Percentiles rank a stretch among this genome's conserved stretches.
These are phyloP conservation scores for Acanthurus leucopareius DNA, from an alignment of 2,797 vertebrate genomes.

Conservation along the genomic window DNA sequence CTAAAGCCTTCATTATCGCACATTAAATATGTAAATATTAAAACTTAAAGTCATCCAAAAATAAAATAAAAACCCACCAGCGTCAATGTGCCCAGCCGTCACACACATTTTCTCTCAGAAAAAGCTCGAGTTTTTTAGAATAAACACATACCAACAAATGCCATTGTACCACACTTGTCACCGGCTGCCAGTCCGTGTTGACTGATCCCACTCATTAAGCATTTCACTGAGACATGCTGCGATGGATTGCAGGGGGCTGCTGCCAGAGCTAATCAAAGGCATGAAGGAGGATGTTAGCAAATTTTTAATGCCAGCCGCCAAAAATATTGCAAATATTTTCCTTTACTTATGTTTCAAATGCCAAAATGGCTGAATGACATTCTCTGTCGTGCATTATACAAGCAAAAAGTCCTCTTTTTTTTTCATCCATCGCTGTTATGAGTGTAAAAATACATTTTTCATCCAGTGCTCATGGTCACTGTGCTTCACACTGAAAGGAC, in stretches of 20 bases:
- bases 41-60: slow-evolving; percentile 2
- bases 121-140: slow-evolving; percentile 1
- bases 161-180: slow-evolving; percentile 38
- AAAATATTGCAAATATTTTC: slow-evolving; percentile 41
- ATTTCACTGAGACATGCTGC: slow-evolving; percentile 51
- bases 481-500: too few relatives aligned
- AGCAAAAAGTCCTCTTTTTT: too few relatives aligned
- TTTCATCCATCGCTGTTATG: too few relatives aligned
- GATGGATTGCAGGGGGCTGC: slow-evolving; percentile 34
- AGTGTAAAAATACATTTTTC: too few relatives aligned
- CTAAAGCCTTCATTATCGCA: background rate
- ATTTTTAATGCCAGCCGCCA: slow-evolving; percentile 40
- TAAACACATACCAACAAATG: slow-evolving; percentile 25
- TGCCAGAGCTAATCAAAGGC: slow-evolving; percentile 66
- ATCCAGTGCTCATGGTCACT: too few relatives aligned
- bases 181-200: slow-evolving; percentile 54
- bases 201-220: slow-evolving; percentile 68
- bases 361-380: slow-evolving; percentile 30
- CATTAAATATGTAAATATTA: background rate
- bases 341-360: slow-evolving; percentile 32
- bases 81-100: background rate
- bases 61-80: background rate
- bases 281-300: slow-evolving; percentile 47
- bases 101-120: background rate
- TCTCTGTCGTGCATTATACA: background rate